Percentiles rank a stretch among this genome's conserved stretches.
These are phyloP conservation scores for Paradisaea rubra DNA, from an alignment of 2,113 vertebrate genomes.

Conservation along the genomic window DNA sequence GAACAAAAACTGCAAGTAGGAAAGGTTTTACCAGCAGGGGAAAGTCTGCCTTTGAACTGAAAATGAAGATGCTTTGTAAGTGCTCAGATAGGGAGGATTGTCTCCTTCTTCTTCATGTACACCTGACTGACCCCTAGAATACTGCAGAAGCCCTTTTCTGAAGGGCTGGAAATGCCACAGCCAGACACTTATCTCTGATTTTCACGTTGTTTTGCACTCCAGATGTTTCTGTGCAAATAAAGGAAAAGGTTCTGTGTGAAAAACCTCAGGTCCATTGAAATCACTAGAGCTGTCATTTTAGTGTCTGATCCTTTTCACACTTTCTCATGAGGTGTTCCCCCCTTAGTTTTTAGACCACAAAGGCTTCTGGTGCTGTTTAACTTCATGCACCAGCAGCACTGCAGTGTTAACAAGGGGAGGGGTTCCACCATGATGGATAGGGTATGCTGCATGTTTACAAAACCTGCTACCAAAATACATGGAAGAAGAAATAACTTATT, in stretches of 20 bases:
- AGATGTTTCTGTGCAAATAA: neutral
- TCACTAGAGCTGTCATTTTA: neutral
- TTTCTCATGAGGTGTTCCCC: neutral
- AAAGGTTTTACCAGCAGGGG: neutral
- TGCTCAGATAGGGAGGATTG: neutral
- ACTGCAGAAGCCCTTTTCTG: neutral
- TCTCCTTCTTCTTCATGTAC: neutral
- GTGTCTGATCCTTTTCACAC: neutral
- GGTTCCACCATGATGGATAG: rapidly evolving
- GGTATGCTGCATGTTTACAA: neutral
- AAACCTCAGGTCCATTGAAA: neutral
- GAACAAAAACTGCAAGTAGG: neutral
- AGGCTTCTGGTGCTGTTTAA: neutral
- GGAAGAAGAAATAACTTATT: neutral
- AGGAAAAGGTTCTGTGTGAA: neutral
- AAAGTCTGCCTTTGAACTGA: neutral
- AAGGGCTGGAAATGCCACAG: neutral
- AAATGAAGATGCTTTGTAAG: neutral
- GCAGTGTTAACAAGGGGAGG: neutral
- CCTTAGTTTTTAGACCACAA: neutral
- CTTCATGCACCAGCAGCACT: neutral
- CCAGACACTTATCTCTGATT: neutral
- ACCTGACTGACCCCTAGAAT: neutral
- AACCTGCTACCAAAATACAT: neutral
- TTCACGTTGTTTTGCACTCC: neutral